These are phyloP conservation scores for Gambusia affinis DNA, from an alignment of 2,113 vertebrate genomes.

Conservation along the genomic window DNA sequence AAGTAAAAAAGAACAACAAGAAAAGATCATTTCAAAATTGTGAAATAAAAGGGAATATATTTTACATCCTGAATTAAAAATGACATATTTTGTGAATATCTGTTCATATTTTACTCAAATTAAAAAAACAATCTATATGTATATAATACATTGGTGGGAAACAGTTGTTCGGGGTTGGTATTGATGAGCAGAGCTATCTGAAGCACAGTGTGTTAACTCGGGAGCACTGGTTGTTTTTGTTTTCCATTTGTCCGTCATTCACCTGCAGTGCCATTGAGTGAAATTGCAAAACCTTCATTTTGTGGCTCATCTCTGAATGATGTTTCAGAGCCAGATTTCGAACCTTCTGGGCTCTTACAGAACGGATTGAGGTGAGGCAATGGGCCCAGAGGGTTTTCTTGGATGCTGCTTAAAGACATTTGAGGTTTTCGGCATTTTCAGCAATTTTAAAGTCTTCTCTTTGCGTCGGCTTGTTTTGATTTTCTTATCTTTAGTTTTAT, in stretches of 20 bases:
- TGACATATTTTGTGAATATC: not conserved
- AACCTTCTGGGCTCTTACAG: constrained; percentile 17
- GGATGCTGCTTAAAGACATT: not conserved
- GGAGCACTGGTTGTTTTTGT: constrained; percentile 32
- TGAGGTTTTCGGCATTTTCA: no score
- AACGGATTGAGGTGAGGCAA: not conserved
- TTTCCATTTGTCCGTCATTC: constrained; percentile 34
- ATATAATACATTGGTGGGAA: not conserved
- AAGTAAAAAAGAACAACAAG: not conserved
- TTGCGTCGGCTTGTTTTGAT: no score
- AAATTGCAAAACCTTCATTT: constrained; percentile 4
- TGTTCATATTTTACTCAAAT: not conserved
- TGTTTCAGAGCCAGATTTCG: constrained; percentile 20
- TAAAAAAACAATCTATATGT: not conserved
- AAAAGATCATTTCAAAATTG: not conserved
- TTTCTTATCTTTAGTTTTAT: not conserved
- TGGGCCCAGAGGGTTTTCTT: not conserved
- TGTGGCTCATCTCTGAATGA: constrained; percentile 4
- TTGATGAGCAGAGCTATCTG: constrained; percentile 42
- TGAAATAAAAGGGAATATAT: constrained; percentile 29
- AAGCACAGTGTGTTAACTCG: constrained; percentile 71
- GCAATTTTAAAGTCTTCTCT: no score
- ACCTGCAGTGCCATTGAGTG: constrained; percentile 66
- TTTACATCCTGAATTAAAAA: not conserved
- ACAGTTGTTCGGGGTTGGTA: constrained; percentile 12